Percentiles rank a stretch among this genome's conserved stretches.
Conservation (phyloP, 1,140 invertebrate genomes). For the Drosophila dunni region DNA sequence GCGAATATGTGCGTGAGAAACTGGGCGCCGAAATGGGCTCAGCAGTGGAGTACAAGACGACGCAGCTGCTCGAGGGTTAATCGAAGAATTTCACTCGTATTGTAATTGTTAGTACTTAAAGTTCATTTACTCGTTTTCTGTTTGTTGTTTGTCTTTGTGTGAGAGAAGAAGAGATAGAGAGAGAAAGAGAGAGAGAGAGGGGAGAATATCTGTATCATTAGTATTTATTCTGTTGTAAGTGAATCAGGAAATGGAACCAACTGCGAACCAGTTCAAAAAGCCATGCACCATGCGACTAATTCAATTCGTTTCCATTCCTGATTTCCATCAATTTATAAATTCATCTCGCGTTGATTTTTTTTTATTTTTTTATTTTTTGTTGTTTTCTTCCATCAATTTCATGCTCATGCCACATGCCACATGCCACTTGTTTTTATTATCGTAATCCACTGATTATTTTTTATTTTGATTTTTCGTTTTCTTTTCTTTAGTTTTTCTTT, state of each 20-base stretch:
- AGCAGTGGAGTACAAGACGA: slow-evolving; percentile 78
- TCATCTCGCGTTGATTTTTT: slow-evolving; percentile 25
- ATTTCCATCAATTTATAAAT: slow-evolving; percentile 27
- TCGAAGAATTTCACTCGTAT: slow-evolving; percentile 1
- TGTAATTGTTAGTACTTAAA: slow-evolving; percentile 32
- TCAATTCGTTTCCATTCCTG: slow-evolving; percentile 7
- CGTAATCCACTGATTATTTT: slow-evolving; percentile 23
- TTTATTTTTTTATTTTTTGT: no score
- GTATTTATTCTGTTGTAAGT: slow-evolving; percentile 49
- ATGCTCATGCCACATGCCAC: slow-evolving; percentile 20
- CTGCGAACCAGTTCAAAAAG: background rate
- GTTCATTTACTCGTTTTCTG: slow-evolving; percentile 16
- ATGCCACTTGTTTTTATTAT: slow-evolving; percentile 36
- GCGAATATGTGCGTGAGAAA: slow-evolving; percentile 76
- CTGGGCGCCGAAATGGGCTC: slow-evolving; percentile 77
- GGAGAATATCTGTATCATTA: slow-evolving; percentile 29
- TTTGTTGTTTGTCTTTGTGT: slow-evolving; percentile 26
- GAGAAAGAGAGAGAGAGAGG: background rate
- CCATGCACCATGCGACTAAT: background rate
- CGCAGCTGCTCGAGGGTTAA: slow-evolving; percentile 73
- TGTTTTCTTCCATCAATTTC: slow-evolving; percentile 8
- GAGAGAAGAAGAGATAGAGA: slow-evolving; percentile 2
- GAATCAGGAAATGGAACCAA: background rate
- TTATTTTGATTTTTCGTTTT: slow-evolving; percentile 22
- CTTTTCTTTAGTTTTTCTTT: slow-evolving; percentile 22